Evolutionary conservation across 2,113 vertebrate genomes (phyloP), one percentile per base, ranked within the genome.

Genomic region (Mus pahari): DNA sequence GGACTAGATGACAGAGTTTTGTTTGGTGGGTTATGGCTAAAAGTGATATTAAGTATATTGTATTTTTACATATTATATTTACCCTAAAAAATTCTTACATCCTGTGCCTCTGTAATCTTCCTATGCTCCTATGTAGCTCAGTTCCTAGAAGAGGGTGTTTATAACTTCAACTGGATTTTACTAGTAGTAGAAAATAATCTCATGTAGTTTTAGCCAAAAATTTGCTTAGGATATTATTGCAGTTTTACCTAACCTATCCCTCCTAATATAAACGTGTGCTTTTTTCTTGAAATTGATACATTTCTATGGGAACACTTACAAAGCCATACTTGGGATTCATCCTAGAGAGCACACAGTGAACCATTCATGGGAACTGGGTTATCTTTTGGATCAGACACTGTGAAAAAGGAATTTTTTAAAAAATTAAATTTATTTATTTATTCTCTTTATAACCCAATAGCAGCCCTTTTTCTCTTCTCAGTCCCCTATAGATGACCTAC

Each of bases 101-200:
- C 31, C n/a, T 16, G 0, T 66, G 9, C 13, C n/a, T 50, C 22
- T 90, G 74, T 7, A 42, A 88, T 78, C 48, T 77, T 82, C 24
- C 28, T 6, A 8, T 20, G 8, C 0, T 92, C 2, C 36, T 5
- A 36, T 33, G 53, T 42, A 78, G 6, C 14, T 26, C 3, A 64
- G 42, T 53, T 90, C 5, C 39, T 62, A 28, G 13, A 36, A 7
- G 19, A 79, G 14, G 19, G 3, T 11, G 26, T 74, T 83, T 48
- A 12, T 10, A 75, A 55, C 8, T 75, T 81, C 7, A 5, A 55
- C 2, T 84, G 42, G 20, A 68, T 48, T 90, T 88, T 88, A 64
- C 70, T 64, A 86, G 22, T 64, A 68, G 58, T n/a, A 75, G n/a
- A 94, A 90, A 87, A 45, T 64, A 86, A 42, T 90, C 42, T 55